These are phyloP conservation scores for Sebastes hubbsi DNA, from an alignment of 2,797 vertebrate species.

Conservation along the genomic window DNA sequence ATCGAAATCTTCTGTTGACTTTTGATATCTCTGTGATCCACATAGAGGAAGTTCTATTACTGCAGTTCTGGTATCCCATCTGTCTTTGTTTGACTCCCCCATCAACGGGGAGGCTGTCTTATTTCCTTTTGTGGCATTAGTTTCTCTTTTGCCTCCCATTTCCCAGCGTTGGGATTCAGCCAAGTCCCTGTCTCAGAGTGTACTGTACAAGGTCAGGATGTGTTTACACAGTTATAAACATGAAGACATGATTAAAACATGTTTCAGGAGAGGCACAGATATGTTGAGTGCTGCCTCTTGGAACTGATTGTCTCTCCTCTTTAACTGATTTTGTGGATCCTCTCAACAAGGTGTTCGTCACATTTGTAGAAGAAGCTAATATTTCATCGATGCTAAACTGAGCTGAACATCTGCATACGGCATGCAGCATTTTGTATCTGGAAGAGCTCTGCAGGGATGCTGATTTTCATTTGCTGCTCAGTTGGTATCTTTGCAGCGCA, in stretches of 20 bases:
- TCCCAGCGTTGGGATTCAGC: constrained; percentile 34
- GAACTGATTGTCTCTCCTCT: not conserved
- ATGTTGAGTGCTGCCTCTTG: not conserved
- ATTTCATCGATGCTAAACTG: constrained; percentile 8
- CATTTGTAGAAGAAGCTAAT: not conserved
- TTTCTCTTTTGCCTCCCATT: constrained; percentile 41
- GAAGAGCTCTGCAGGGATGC: not conserved
- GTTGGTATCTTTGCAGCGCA: not conserved
- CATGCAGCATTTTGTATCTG: constrained; percentile 3
- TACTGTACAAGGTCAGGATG: constrained; percentile 39
- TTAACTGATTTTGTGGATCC: constrained; percentile 5
- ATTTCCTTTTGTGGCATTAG: constrained; percentile 66
- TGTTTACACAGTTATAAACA: constrained; percentile 67
- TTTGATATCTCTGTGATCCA: constrained; percentile 6
- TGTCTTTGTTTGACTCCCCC: constrained; percentile 34
- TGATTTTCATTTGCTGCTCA: constrained; percentile 9
- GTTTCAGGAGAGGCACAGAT: constrained; percentile 28
- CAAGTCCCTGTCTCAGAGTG: constrained; percentile 48
- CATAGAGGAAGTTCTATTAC: constrained; percentile 12
- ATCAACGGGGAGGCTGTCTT: constrained; percentile 29
- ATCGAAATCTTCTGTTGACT: not conserved
- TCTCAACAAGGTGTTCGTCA: not conserved
- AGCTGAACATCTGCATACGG: constrained; percentile 8
- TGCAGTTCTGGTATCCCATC: constrained; percentile 8
- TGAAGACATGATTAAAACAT: constrained; percentile 49